Evolutionary conservation across 1,140 invertebrate genomes (phyloP), one percentile per base, ranked within the genome.

Genomic region (Calephelis nemesis): DNA sequence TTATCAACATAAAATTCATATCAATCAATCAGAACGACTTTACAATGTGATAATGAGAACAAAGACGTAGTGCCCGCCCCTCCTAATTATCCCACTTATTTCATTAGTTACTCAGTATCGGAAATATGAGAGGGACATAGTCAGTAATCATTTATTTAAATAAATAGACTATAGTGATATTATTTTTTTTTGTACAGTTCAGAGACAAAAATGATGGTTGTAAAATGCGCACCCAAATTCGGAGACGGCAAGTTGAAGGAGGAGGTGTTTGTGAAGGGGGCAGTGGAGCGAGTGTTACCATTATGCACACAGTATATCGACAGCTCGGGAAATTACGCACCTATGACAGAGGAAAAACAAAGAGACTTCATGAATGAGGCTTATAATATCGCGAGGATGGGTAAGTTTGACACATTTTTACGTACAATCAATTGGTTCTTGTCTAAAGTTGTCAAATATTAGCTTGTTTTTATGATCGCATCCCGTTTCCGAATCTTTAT

Each of bases 171-270:
- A 10, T 19, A 19, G 15, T 19, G 15, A 19, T 19, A 19, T 19
- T 54, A 30, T 48, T 40, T 12, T 30, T 12, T 30, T 49, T 62
- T 48, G 67, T 71, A 63, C 68, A 97, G 94, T 76, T 99, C 98
- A 0, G 99, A 99, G 79, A 97, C 97, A 69, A 99, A 99, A 92
- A 98, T 98, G 94, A 99, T 99, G 99, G 96, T 97, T n/a, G 98
- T 99, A 10, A 98, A 97, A 91, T 98, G 97, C 84, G 94, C 95
- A 49, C 94, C 95, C 0, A 97, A 96, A 88, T 97, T 96, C 86
- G 93, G 93, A 50, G 93, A 95, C 75, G 93, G 93, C 74, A 91
- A 88, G 88, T 92, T 93, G 62, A 95, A 95, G 77, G 96, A 98
- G 87, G 94, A 97, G 42, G 97, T 95, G 84, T 99, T 99, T 90